Conservation (phyloP, 2,888 invertebrate genomes). For the Lithodes maja region DNA sequence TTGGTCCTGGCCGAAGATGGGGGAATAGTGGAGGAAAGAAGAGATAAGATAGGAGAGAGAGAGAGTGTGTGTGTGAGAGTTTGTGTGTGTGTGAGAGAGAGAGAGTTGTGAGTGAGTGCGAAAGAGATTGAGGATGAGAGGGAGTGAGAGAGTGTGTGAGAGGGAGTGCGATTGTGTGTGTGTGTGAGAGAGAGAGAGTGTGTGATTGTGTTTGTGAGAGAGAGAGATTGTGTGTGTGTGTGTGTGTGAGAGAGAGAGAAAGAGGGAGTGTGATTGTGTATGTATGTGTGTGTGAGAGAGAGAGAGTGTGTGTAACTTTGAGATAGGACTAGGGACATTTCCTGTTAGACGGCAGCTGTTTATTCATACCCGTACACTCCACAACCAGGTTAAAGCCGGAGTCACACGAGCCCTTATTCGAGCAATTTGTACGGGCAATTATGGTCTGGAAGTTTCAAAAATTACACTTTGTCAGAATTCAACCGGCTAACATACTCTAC, state of each 20-base stretch:
- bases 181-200: neutral
- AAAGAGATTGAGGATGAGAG: neutral
- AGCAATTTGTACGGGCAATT: too few relatives aligned
- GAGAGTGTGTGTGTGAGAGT: neutral
- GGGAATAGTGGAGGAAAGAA: neutral
- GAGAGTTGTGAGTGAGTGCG: neutral
- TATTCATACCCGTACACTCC: too few relatives aligned
- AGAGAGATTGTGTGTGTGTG: neutral
- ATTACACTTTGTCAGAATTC: too few relatives aligned
- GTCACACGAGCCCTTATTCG: too few relatives aligned
- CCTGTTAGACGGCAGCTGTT: too few relatives aligned
- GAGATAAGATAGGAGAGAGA: neutral
- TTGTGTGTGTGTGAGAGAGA: neutral
- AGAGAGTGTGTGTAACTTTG: neutral
- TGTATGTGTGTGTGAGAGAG: conserved; percentile 2
- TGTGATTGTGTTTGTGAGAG: conserved; percentile 4
- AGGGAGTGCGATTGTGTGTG: neutral
- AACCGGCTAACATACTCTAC: too few relatives aligned
- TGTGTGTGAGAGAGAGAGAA: neutral
- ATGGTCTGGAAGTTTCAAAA: too few relatives aligned
- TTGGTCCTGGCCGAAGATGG: too few relatives aligned
- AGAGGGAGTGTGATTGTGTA: neutral
- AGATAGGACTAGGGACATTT: too few relatives aligned
- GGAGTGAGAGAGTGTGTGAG: neutral
- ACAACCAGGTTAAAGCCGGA: too few relatives aligned